Evolutionary conservation across 2,888 invertebrate species (phyloP), one percentile per base, ranked within the genome.

Genomic region (Myopa testacea): DNA sequence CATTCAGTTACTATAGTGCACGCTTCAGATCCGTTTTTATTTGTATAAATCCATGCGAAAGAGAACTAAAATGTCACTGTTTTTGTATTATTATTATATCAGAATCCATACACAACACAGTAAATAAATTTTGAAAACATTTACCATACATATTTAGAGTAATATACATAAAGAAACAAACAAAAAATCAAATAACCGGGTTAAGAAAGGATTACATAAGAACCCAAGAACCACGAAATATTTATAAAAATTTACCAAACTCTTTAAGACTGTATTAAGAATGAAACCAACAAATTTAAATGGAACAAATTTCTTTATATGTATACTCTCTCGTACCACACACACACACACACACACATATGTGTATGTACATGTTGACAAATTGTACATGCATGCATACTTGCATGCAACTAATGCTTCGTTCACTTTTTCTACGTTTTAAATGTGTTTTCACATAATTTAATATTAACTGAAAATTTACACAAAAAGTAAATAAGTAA

Each of bases 241-340:
- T 67, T 60, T 19, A 50, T 26, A 75, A 38, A 40, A 26, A 69
- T 60, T 4, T 62, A 67, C 14, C n/a, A 68, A 75, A 60, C 38
- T 60, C 19, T 75, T 75, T 60, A 69, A 75, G 75, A 75, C 75
- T 75, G 75, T 69, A 58, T 75, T 68, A 37, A 75, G 67, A 75
- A 58, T 75, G 55, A 75, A 73, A 73, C 40, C n/a, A 63, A 45
- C 37, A 72, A 60, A 14, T 38, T 38, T 5, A 34, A 65, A 75
- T 60, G 75, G 69, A 75, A 58, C 68, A 58, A 75, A 60, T 75
- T 75, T 75, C 60, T 75, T 55, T n/a, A 12, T 55, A 45, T n/a
- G 19, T n/a, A 26, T 62, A 38, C 38, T 38, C 65, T 38, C 26
- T 6, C 16, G 34, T 62, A 26, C 26, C 26, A n/a, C n/a, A 62